Evolutionary conservation across 2,797 vertebrate genomes (phyloP).

Genomic region (Coilia nasus): DNA sequence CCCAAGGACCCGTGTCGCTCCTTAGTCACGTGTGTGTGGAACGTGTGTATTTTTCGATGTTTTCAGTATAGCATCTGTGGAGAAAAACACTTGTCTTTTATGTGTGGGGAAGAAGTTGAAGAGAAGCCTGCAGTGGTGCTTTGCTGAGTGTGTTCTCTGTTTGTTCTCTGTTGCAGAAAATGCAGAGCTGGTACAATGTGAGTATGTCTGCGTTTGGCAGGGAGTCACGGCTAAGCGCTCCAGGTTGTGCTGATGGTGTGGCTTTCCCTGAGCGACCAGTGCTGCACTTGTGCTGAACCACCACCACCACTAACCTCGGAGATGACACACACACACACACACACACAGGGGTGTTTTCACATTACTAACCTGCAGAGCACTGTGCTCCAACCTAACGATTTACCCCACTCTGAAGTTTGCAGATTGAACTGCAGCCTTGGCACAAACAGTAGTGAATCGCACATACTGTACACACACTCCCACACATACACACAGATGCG

Average conservation of each 20-base stretch:
- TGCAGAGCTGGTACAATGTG: constrained; percentile 96
- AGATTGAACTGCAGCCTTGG: too few species aligned
- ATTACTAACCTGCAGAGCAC: too few species aligned
- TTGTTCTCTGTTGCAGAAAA: constrained; percentile 82
- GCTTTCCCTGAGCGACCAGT: not conserved
- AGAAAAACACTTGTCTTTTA: not conserved
- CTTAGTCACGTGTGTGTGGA: not conserved
- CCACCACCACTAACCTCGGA: not conserved
- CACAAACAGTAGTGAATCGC: not conserved
- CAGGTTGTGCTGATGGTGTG: constrained; percentile 37
- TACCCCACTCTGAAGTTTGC: too few species aligned
- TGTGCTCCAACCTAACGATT: too few species aligned
- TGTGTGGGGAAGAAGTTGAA: not conserved
- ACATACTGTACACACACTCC: not conserved
- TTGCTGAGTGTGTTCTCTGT: constrained; percentile 36
- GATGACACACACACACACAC: not conserved
- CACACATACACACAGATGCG: not conserved
- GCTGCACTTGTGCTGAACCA: not conserved
- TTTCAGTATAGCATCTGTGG: not conserved
- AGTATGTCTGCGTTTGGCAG: constrained; percentile 66
- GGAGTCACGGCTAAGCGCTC: constrained; percentile 27
- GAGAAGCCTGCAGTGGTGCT: not conserved
- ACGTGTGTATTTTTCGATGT: not conserved
- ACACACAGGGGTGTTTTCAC: not conserved
- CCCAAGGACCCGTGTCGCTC: not conserved